phyloP scores from a whole-genome alignment of 2,113 vertebrate species.

The Microcebus ravelobensis region DNA sequence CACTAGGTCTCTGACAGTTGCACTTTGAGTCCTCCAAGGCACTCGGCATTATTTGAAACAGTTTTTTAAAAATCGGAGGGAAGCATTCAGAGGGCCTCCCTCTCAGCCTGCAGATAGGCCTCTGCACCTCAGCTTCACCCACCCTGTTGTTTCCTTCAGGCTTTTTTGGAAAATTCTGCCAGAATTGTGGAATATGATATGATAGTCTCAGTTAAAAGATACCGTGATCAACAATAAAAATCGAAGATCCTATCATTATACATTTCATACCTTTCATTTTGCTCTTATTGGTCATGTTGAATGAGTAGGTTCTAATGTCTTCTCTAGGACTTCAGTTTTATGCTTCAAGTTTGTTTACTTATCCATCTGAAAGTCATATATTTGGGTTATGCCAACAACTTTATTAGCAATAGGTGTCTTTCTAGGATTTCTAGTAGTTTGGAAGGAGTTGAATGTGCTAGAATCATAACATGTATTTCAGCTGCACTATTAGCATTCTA shows the following conservation, averaged over 20 bases:
- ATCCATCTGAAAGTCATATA: neutral
- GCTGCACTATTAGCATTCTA: slow-evolving; percentile 66
- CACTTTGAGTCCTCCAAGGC: neutral
- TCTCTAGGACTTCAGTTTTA: slow-evolving; percentile 5
- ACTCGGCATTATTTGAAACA: neutral
- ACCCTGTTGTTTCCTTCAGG: neutral
- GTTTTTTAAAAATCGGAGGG: neutral
- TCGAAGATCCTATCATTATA: neutral
- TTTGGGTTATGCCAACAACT: neutral
- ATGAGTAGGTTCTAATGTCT: slow-evolving; percentile 64
- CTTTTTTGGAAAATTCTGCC: neutral
- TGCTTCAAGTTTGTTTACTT: slow-evolving; percentile 1
- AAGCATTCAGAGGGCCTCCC: neutral
- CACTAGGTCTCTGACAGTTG: too few species aligned
- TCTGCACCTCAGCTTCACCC: neutral
- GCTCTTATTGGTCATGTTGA: slow-evolving; percentile 50
- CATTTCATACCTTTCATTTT: slow-evolving; percentile 44
- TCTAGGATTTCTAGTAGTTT: slow-evolving; percentile 36
- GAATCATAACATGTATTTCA: slow-evolving; percentile 61
- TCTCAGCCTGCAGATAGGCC: neutral
- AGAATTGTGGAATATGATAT: neutral
- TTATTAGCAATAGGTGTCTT: neutral
- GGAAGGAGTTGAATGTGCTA: slow-evolving; percentile 24
- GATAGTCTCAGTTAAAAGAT: slow-evolving; percentile 20
- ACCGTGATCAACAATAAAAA: neutral